Evolutionary conservation across 2,888 invertebrate genomes (phyloP), one percentile per base, ranked within the genome.

Genomic region (Tachina lurida): DNA sequence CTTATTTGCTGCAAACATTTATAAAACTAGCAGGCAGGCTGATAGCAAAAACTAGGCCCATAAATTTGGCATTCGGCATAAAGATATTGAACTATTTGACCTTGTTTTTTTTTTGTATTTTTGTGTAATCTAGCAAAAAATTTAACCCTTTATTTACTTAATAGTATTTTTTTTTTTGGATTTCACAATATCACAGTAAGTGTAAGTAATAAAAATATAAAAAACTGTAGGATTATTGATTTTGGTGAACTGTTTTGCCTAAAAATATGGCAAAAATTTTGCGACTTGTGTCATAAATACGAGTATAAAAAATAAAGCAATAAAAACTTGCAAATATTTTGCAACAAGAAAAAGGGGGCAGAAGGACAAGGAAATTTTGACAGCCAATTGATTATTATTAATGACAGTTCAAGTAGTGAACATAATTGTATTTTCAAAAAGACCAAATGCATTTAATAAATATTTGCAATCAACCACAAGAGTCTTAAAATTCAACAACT

Each of bases 361-460:
- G 58, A 12, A 67, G 52, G 8, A 31, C 8, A 41, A 19, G 13
- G 1, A 67, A 19, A 41, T 67, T 60, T 39, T 78, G 67, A 60
- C 71, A 73, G 58, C 17, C 52, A 78, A 78, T 78, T 85, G 74
- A 75, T 78, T 78, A 58, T 79, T 75, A 79, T 80, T 82, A 63
- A 67, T 77, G 41, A 22, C 10, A 43, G 19, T 56, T 80, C 43
- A 56, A 73, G 68, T 47, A 74, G 31, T 43, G 43, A 71, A 22
- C 17, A 22, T 63, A 31, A 31, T 31, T 31, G 54, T 79, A 22
- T n/a, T 49, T 74, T 56, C 39, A 17, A 54, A 60, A 52, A 54
- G 71, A 73, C 68, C 76, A 62, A 68, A 58, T 80, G 84, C 76
- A 49, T 60, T 81, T 19, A 19, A 81, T 74, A 85, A 85, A 85